Conservation (phyloP, 2,113 vertebrate genomes). For the Paratilapia polleni region DNA sequence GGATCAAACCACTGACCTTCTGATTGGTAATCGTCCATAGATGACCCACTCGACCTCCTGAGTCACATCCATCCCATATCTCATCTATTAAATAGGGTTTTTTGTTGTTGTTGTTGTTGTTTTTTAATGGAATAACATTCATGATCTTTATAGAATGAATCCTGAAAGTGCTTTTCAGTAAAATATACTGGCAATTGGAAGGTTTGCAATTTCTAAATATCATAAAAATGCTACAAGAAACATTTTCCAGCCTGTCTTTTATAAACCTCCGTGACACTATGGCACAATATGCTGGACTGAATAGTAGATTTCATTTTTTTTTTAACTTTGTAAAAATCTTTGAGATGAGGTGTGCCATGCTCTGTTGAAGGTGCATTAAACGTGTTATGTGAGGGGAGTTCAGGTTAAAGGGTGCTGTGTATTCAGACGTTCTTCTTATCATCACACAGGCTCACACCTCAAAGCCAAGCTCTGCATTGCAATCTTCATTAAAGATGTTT, state of each 20-base stretch:
- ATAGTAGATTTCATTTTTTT: not conserved
- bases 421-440: not conserved
- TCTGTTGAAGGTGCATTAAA: not conserved
- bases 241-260: not conserved
- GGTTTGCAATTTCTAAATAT: no score
- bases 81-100: no score
- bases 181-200: not conserved
- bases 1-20: not conserved
- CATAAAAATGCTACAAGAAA: no score
- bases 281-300: not conserved
- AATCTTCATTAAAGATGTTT: constrained; percentile 30
- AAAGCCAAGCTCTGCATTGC: constrained; percentile 4
- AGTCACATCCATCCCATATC: not conserved
- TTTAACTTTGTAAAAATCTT: not conserved
- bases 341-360: no score
- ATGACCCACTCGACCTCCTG: not conserved
- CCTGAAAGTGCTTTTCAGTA: not conserved
- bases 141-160: not conserved
- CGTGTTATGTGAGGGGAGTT: not conserved
- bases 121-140: no score
- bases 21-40: not conserved
- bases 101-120: no score
- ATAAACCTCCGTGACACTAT: not conserved
- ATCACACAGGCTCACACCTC: constrained; percentile 21
- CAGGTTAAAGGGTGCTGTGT: not conserved